Evolutionary conservation across 2,888 invertebrate species (phyloP).

Genomic region (Mythimna ferrago): DNA sequence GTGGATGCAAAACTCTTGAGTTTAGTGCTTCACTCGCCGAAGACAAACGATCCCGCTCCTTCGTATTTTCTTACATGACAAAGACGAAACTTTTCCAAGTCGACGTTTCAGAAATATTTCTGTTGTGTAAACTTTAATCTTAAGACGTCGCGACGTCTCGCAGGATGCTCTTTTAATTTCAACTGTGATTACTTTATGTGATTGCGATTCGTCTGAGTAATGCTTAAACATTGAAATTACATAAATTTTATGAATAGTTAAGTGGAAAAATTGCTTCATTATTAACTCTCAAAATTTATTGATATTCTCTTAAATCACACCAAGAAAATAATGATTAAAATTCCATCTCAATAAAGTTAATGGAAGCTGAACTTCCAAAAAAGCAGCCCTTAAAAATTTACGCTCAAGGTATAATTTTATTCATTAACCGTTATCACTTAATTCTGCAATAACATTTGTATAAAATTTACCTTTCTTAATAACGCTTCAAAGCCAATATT

Average conservation of each 20-base stretch:
- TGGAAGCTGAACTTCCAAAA: neutral
- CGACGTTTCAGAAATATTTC: conserved; percentile 84
- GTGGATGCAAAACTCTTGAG: conserved; percentile 78
- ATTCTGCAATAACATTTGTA: conserved; percentile 5
- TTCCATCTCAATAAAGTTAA: neutral
- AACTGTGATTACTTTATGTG: conserved; percentile 65
- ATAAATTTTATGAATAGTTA: neutral
- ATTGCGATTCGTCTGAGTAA: conserved; percentile 33
- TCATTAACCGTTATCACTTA: conserved; percentile 5
- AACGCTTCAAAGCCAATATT: conserved; percentile 41
- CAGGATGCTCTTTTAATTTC: conserved; percentile 65
- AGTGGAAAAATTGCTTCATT: neutral
- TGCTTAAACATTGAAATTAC: conserved; percentile 2
- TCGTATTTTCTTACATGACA: conserved; percentile 86
- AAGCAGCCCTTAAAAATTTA: neutral
- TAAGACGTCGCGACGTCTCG: conserved; percentile 61
- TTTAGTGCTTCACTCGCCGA: conserved; percentile 72
- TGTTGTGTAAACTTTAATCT: conserved; percentile 78
- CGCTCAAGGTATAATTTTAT: neutral
- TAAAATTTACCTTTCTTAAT: conserved; percentile 30
- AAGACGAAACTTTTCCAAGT: conserved; percentile 84
- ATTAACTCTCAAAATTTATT: neutral
- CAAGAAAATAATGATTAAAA: neutral
- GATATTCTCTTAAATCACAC: neutral
- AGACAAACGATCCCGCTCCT: conserved; percentile 84